Evolutionary conservation across 2,888 invertebrate species (phyloP).

Genomic region (Plebejus melissa): DNA sequence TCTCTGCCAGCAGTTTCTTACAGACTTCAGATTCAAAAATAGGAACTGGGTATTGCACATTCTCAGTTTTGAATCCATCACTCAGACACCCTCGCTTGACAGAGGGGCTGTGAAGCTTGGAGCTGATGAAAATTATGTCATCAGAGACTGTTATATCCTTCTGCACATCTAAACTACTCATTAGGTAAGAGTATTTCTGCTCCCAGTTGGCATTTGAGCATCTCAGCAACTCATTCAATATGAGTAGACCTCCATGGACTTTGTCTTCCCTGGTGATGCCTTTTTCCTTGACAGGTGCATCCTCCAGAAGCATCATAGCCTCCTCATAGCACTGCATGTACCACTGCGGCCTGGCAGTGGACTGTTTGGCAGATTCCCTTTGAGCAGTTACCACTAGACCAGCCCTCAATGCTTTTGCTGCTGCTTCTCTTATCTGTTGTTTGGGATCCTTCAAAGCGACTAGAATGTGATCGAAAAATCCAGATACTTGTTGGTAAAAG

Average conservation of each 20-base stretch:
- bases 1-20: constrained; percentile 87
- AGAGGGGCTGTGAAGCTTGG: constrained; percentile 79
- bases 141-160: constrained; percentile 70
- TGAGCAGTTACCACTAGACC: constrained; percentile 97
- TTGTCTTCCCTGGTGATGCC: constrained; percentile 92
- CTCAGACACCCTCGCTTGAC: constrained; percentile 74
- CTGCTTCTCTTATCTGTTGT: constrained; percentile 93
- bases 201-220: constrained; percentile 95
- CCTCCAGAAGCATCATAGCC: constrained; percentile 89
- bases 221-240: constrained; percentile 95
- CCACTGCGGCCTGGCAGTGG: constrained; percentile 92
- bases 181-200: constrained; percentile 85
- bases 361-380: constrained; percentile 95
- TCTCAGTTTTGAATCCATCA: constrained; percentile 73
- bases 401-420: constrained; percentile 95
- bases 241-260: constrained; percentile 94
- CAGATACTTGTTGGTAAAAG: constrained; percentile 96
- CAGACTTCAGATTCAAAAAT: constrained; percentile 94
- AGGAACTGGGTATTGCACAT: constrained; percentile 75
- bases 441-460: constrained; percentile 95
- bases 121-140: constrained; percentile 79
- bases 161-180: constrained; percentile 77
- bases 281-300: constrained; percentile 82
- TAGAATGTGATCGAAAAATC: constrained; percentile 96
- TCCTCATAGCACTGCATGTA: constrained; percentile 96